These are phyloP conservation scores for Parazoanthus swiftii DNA, from an alignment of 92 coral and sea anemone species.

Conservation along the genomic window DNA sequence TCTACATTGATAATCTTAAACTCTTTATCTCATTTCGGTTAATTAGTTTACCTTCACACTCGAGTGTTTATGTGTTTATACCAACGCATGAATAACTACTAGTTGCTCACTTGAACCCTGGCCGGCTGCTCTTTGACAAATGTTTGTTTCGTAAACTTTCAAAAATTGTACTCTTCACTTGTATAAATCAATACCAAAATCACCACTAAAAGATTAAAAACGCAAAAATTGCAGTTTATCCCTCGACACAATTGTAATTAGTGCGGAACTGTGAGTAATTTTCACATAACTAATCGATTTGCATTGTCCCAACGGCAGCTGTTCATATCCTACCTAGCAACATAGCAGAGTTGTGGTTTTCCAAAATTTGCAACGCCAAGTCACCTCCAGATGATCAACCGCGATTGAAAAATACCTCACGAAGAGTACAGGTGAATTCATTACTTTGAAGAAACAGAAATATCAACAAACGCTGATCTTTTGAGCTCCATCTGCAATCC, in stretches of 20 bases:
- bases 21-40: not conserved
- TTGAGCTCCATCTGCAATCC: not conserved
- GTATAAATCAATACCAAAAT: not conserved
- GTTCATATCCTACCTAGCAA: constrained; percentile 39
- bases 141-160: not conserved
- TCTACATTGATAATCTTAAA: not conserved
- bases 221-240: not conserved
- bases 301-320: not conserved
- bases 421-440: not conserved
- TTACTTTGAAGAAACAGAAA: not conserved
- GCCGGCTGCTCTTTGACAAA: not conserved
- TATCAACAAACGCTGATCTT: not conserved
- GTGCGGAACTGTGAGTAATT: not conserved
- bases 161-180: not conserved
- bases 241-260: constrained; percentile 10
- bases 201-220: not conserved
- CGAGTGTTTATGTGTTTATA: constrained; percentile 15
- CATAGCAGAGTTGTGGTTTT: not conserved
- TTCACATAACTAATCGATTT: not conserved
- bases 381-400: not conserved
- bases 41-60: constrained; percentile 40
- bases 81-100: not conserved
- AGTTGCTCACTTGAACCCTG: not conserved
- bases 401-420: not conserved
- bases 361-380: not conserved